A percentile compares a stretch with the other conserved stretches of the same genome.
phyloP scores from a whole-genome alignment of 2,888 invertebrate genomes.

The Onthophagus sagittarius region DNA sequence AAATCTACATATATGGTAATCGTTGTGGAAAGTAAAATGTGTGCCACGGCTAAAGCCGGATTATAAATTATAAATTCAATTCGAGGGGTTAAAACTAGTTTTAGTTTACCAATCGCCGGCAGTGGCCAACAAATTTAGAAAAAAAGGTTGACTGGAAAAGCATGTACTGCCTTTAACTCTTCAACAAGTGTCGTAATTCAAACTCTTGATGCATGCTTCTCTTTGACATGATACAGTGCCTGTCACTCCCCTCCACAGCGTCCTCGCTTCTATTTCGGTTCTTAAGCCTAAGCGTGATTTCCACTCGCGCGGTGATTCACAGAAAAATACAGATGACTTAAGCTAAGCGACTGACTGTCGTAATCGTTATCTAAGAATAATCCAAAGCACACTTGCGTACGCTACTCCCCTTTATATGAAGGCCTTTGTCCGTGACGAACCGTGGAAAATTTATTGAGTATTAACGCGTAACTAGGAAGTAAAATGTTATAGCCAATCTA shows the following conservation, averaged over 20 bases:
- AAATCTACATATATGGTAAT: not conserved
- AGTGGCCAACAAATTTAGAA: not conserved
- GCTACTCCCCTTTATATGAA: not conserved
- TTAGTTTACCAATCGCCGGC: not conserved
- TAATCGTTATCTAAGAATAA: slow-evolving; percentile 13
- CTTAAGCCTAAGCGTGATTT: slow-evolving; percentile 20
- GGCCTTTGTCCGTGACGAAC: not conserved
- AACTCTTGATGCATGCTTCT: slow-evolving; percentile 9
- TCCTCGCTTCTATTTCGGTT: slow-evolving; percentile 21
- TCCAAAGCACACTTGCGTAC: slow-evolving; percentile 2
- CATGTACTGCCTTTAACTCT: not conserved
- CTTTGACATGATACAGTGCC: slow-evolving; percentile 11
- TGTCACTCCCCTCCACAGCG: not conserved
- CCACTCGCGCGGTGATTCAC: slow-evolving; percentile 12
- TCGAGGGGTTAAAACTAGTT: not conserved
- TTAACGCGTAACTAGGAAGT: not conserved
- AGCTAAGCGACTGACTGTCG: slow-evolving; percentile 2
- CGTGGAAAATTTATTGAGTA: slow-evolving; percentile 11
- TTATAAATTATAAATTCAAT: not conserved
- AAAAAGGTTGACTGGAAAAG: not conserved
- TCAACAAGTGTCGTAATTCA: slow-evolving; percentile 13
- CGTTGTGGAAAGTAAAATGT: not conserved
- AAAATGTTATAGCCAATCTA: not conserved
- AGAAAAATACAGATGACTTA: slow-evolving; percentile 10
- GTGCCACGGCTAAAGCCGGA: not conserved